Base-by-base conservation (phyloP, 2,797 vertebrate genomes). In the Ataeniobius toweri region DNA sequence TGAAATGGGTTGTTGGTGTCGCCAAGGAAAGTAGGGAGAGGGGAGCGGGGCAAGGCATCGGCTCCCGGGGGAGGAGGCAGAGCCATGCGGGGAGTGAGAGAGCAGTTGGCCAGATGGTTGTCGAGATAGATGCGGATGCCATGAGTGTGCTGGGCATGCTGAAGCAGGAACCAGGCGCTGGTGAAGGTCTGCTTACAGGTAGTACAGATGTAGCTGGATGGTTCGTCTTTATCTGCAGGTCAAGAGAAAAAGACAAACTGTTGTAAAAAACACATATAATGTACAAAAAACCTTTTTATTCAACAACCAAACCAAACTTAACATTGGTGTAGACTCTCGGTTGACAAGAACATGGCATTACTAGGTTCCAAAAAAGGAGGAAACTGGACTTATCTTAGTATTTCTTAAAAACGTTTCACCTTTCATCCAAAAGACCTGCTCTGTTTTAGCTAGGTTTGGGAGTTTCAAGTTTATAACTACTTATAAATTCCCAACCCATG, bases 101-200 rank as follows among this genome's bases (percentile, higher is more conserved):
- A 97, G 92, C 96, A 97, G 94, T 95, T 97, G 90, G 94, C 95
- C n/a, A 95, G 96, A 91, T 97, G 97, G 79, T 97, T 97, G 97
- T 99, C 98, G 96, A 99, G 96, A 96, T 99, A 99, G 96, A 99
- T 99, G 94, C 97, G 96, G 96, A 99, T 98, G 91, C 98, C 97
- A 24, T 99, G 98, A 73, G 94, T 99, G 96, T 99, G 97, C 96
- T 99, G 98, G 93, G 98, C 98, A 73, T 99, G 98, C 96, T 99
- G 98, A 86, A 99, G 97, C 95, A 99, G 97, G 96, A 99, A 99
- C 98, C 98, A 99, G 95, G 98, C 98, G 92, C 98, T 99, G 96
- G 95, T 96, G 96, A 99, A 99, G 94, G 97, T 97, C 96, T 98
- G 97, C 97, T 99, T 99, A 94, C 98, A 99, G 90, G 97, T 98